Evolutionary conservation across 2,888 invertebrate species (phyloP).

Genomic region (Euproctis similis): DNA sequence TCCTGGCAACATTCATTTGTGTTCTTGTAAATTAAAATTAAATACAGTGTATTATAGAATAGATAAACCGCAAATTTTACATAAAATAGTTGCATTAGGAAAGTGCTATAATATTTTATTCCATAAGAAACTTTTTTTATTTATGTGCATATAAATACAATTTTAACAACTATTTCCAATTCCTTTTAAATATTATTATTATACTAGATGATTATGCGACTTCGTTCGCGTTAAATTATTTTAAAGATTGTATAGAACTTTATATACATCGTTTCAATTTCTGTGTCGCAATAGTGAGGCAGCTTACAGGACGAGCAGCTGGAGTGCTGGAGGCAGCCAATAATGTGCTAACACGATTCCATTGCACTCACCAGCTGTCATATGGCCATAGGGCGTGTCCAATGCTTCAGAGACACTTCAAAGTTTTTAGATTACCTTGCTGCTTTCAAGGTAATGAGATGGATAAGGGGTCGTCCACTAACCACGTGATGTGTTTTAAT

Average conservation of each 20-base stretch:
- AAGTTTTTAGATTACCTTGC: too few relatives aligned
- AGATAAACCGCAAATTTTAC: slow-evolving; percentile 16
- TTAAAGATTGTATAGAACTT: too few relatives aligned
- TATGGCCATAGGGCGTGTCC: neutral
- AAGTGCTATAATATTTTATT: slow-evolving; percentile 32
- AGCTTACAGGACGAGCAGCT: too few relatives aligned
- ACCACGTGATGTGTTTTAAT: too few relatives aligned
- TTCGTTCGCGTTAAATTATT: too few relatives aligned
- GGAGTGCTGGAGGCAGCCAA: neutral
- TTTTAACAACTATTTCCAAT: slow-evolving; percentile 32
- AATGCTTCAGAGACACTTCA: too few relatives aligned
- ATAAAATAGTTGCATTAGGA: slow-evolving; percentile 21
- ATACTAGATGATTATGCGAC: too few relatives aligned
- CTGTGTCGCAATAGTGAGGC: too few relatives aligned
- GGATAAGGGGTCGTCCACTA: too few relatives aligned
- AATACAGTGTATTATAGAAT: slow-evolving; percentile 10
- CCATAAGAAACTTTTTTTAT: slow-evolving; percentile 24
- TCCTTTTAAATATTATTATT: slow-evolving; percentile 23
- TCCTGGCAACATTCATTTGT: slow-evolving; percentile 8
- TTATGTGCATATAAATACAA: slow-evolving; percentile 41
- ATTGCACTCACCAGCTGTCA: neutral
- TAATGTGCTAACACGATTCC: neutral
- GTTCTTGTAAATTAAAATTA: slow-evolving; percentile 8
- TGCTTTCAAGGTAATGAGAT: too few relatives aligned
- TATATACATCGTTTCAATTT: too few relatives aligned